Conservation (phyloP, 1,140 invertebrate genomes). For the Drosophila miranda region DNA sequence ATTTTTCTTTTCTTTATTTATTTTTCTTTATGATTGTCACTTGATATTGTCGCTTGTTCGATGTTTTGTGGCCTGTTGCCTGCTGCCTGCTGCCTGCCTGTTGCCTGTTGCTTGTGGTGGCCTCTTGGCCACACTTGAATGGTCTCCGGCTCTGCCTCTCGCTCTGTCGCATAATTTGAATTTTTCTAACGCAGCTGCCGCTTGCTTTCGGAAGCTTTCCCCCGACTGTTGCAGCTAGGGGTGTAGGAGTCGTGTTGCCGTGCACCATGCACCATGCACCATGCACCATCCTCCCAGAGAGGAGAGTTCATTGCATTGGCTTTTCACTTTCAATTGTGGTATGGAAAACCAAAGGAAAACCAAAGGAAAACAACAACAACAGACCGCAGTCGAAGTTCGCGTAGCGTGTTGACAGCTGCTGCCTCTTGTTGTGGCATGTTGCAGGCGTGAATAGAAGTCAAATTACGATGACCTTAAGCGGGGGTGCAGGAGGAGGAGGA, state of each 20-base stretch:
- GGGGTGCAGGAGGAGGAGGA: too few species aligned
- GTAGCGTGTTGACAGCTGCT: conserved; percentile 39
- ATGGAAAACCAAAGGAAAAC: conserved; percentile 5
- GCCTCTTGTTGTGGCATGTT: background rate
- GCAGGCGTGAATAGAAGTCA: conserved; percentile 49
- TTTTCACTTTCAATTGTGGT: conserved; percentile 56
- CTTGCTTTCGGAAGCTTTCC: conserved; percentile 40
- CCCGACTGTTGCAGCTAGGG: conserved; percentile 13
- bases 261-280: background rate
- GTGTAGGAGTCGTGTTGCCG: conserved; percentile 39
- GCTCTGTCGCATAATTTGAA: conserved; percentile 52
- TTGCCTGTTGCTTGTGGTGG: conserved; percentile 3
- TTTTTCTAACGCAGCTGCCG: conserved; percentile 55
- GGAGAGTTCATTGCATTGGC: conserved; percentile 52
- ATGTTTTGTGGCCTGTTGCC: conserved; percentile 7
- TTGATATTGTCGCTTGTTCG: conserved; percentile 45
- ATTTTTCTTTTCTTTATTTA: conserved; percentile 21
- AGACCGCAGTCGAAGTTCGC: conserved; percentile 39
- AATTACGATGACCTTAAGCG: conserved; percentile 38
- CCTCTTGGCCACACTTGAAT: conserved; percentile 53
- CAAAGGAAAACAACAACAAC: conserved; percentile 11
- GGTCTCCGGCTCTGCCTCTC: background rate
- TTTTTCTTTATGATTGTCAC: conserved; percentile 49
- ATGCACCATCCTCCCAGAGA: conserved; percentile 27
- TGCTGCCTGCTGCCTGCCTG: background rate